A percentile compares a stretch with the other conserved stretches of the same genome.
Conservation (phyloP, 2,113 vertebrate species). For the Hemiscyllium ocellatum region DNA sequence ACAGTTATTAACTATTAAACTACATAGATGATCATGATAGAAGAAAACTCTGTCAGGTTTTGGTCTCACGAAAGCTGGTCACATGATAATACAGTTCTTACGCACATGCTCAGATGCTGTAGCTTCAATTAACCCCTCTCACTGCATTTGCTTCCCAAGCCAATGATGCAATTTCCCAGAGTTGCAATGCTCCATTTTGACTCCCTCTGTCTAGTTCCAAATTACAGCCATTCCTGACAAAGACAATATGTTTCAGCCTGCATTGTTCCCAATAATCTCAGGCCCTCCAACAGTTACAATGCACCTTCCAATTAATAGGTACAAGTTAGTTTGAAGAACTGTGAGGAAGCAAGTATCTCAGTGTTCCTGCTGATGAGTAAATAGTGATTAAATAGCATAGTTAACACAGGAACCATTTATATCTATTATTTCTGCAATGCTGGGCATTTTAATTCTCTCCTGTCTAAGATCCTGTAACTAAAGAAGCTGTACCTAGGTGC, state of each 20-base stretch:
- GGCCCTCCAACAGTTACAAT: background rate
- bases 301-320: background rate
- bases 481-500: too few species aligned
- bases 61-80: too few species aligned
- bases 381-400: background rate
- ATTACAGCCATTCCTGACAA: background rate
- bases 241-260: too few species aligned
- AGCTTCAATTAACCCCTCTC: too few species aligned
- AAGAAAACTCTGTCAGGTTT: too few species aligned
- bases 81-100: too few species aligned
- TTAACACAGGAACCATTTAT: background rate
- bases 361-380: background rate
- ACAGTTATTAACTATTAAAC: too few species aligned
- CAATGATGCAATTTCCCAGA: background rate
- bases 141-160: background rate
- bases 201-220: background rate
- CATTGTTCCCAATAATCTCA: background rate
- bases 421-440: too few species aligned
- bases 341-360: background rate
- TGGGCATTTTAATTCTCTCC: too few species aligned
- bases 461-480: too few species aligned
- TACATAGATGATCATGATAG: too few species aligned
- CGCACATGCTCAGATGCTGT: too few species aligned
- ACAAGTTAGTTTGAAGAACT: background rate
- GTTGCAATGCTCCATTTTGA: background rate